Conservation (phyloP, 2,797 vertebrate species). For the Notolabrus celidotus region DNA sequence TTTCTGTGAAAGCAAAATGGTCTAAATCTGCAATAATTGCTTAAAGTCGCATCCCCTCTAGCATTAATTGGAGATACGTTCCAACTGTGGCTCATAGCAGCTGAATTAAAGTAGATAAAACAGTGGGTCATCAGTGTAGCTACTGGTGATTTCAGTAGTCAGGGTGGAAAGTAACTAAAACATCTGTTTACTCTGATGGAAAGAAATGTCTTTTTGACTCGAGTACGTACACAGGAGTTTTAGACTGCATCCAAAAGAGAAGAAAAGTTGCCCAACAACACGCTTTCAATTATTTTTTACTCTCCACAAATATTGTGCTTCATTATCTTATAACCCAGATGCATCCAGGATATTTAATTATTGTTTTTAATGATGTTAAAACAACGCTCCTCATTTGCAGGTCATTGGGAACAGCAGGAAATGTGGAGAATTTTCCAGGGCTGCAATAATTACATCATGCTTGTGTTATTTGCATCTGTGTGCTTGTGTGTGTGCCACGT, state of each 20-base stretch:
- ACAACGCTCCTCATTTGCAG: conserved; percentile 54
- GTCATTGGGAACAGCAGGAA: conserved; percentile 70
- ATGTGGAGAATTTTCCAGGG: conserved; percentile 62
- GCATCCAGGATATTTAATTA: conserved; percentile 29
- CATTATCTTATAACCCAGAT: conserved; percentile 22
- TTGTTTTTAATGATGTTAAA: conserved; percentile 55
- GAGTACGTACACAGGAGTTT: conserved; percentile 32
- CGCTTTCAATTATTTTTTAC: conserved; percentile 5
- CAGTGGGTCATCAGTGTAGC: conserved; percentile 12
- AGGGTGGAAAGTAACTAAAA: conserved; percentile 43
- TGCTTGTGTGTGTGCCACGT: conserved; percentile 22
- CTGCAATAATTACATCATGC: conserved; percentile 81
- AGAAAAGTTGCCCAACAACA: not conserved
- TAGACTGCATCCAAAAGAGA: conserved; percentile 28
- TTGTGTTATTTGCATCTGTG: conserved; percentile 66
- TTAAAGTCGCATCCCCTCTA: conserved; percentile 4
- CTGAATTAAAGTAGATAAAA: conserved; percentile 18
- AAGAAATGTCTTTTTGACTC: conserved; percentile 42
- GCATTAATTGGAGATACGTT: conserved; percentile 9
- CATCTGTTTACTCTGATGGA: conserved; percentile 67
- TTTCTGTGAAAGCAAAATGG: conserved; percentile 10
- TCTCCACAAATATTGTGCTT: conserved; percentile 3
- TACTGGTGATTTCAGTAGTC: conserved; percentile 47
- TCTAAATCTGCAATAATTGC: conserved; percentile 11
- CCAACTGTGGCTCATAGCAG: conserved; percentile 21